Base-by-base conservation (phyloP, 2,113 vertebrate species). In the Nestor notabilis region DNA sequence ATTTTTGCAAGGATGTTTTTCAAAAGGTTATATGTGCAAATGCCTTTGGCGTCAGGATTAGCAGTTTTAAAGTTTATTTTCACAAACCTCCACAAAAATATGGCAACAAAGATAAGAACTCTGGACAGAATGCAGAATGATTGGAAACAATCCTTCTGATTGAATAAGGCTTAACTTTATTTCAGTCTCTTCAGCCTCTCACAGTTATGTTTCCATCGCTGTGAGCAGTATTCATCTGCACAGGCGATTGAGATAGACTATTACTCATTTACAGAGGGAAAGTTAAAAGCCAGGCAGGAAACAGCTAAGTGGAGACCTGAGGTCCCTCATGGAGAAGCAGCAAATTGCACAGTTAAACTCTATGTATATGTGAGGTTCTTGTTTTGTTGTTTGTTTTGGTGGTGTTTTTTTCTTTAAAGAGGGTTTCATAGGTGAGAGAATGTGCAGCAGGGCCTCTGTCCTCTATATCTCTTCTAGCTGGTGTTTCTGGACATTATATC, bases 241-340 rank as follows among this genome's bases (percentile, higher is more conserved):
- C 33, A 29, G 33, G 53, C 1, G 0, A 24, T 2, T 41, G 69
- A 33, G 41, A 43, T 9, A 25, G 6, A 13, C 28, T 7, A n/a
- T 50, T 77, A 52, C 0, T 70, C 11, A 41, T 39, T 50, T 25
- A 65, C 44, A 35, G 56, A 19, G 20, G 56, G 24, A 29, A 64
- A 23, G 43, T n/a, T 9, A 65, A 88, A 25, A 50, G 71, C 33
- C 64, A 19, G 64, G 64, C 56, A 70, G 71, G 78, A 39, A 64
- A 27, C 43, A 61, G 10, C 52, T 5, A 83, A 39, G 43, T 28
- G 47, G 63, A 39, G 35, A 43, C 35, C 21, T 25, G 10, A 17
- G 56, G 35, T 39, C 69, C 61, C 63, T 41, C 5, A 8, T 14
- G 63, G 41, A 49, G 31, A 53, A 82, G 61, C 20, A 21, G 49